These are phyloP conservation scores for Drosophila eohydei DNA, from an alignment of 2,888 invertebrate genomes.

Conservation along the genomic window DNA sequence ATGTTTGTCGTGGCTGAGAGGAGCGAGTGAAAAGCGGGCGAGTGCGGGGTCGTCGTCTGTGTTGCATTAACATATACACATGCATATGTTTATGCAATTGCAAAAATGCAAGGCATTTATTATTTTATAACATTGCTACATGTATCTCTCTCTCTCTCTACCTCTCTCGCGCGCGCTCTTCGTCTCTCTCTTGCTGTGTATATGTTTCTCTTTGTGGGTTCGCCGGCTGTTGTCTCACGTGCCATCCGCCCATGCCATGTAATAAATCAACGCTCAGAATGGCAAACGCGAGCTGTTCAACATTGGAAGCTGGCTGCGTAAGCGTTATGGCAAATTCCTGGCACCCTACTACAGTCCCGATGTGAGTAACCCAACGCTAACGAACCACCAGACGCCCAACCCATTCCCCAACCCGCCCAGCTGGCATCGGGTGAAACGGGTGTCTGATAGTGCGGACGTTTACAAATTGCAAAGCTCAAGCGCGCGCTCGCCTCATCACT, in stretches of 20 bases:
- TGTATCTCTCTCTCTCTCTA: conserved; percentile 33
- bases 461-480: conserved; percentile 77
- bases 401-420: conserved; percentile 2
- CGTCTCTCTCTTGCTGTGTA: background rate
- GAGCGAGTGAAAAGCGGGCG: background rate
- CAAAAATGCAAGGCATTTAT: conserved; percentile 81
- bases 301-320: conserved; percentile 88
- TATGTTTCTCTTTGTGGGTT: conserved; percentile 14
- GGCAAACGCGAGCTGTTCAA: conserved; percentile 88
- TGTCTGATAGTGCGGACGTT: conserved; percentile 78
- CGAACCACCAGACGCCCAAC: conserved; percentile 54
- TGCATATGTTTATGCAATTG: conserved; percentile 80
- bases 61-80: conserved; percentile 79
- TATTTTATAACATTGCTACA: conserved; percentile 73
- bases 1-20: conserved; percentile 50
- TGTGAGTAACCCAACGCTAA: conserved; percentile 75
- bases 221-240: conserved; percentile 69
- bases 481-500: conserved; percentile 71
- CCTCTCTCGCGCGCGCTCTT: conserved; percentile 6
- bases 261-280: conserved; percentile 86
- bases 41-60: conserved; percentile 17
- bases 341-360: conserved; percentile 87
- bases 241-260: conserved; percentile 66
- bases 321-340: conserved; percentile 88
- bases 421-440: conserved; percentile 15